phyloP scores from a whole-genome alignment of 2,797 vertebrate genomes.

The Rhinoraja longicauda region DNA sequence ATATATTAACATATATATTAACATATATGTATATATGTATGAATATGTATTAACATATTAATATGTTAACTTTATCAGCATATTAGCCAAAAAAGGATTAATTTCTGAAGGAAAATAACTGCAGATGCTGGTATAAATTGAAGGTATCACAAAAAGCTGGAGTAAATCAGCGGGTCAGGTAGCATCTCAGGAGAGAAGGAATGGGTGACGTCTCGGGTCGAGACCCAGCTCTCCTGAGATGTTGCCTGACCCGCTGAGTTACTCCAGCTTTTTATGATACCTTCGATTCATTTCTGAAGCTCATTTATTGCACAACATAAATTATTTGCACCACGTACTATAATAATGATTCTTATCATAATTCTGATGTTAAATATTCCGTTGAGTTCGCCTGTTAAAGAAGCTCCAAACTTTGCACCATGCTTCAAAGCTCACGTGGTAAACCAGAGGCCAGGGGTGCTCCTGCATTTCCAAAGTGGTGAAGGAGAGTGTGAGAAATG shows the following conservation, averaged over 20 bases:
- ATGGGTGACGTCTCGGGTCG: too few relatives aligned
- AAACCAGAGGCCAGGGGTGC: neutral
- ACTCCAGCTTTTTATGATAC: too few relatives aligned
- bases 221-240: too few relatives aligned
- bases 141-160: too few relatives aligned
- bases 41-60: too few relatives aligned
- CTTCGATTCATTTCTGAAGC: neutral
- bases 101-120: too few relatives aligned
- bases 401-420: neutral
- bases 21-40: too few relatives aligned
- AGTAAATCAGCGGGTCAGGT: too few relatives aligned
- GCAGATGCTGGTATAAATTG: too few relatives aligned
- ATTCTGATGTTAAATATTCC: neutral
- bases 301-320: neutral
- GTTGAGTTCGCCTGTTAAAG: neutral
- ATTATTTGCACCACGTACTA: neutral
- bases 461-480: neutral
- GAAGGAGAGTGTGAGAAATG: neutral
- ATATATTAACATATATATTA: too few relatives aligned
- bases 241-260: too few relatives aligned
- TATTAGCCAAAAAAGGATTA: neutral
- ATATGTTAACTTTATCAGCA: neutral
- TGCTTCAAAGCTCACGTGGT: neutral
- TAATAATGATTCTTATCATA: neutral
- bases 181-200: too few relatives aligned